Base-by-base conservation (phyloP, 2,888 invertebrate genomes). In the Sphaeridia pumilis region DNA sequence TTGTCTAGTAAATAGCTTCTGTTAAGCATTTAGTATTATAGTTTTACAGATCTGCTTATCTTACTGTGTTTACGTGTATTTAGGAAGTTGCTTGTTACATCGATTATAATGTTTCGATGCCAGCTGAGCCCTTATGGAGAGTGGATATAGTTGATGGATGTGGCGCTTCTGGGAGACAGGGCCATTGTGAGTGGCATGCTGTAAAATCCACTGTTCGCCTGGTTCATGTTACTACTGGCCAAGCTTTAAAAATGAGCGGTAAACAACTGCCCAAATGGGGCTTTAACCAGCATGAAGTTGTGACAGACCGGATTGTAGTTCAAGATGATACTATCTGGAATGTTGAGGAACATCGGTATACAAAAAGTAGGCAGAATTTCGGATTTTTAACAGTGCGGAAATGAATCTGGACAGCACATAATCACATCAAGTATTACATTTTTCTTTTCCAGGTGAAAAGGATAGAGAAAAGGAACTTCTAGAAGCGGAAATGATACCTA, bases 91-190 rank as follows among this genome's bases (percentile, higher is more conserved):
- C 90, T 5, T 94, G 94, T 72, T 95, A 94, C 71, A 87, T 95
- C 64, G 93, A 95, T 72, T 93, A 95, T 71, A 93, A 94, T 69
- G 86, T 95, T 17, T 90, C 93, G 14, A 92, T 94, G 92, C 76
- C 85, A 3, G 83, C 90, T 2, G 92, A 94, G 71, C 87, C 90
- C 70, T 70, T 88, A 7, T 95, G 94, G 94, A 78, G 78, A 58
- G 84, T 95, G 12, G 88, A 83, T 67, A 88, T 87, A 53, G 75
- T 82, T 49, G 90, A 56, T 17, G 63, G 63, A 17, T 63, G 63
- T 52, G 61, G 58, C 1, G 52, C 87, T 70, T 75, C 81, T 56
- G 82, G 82, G 58, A 75, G 77, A 65, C 80, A 80, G 25, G 83
- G 83, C 25, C 74, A 83, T 66, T 63, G 63, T 42, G 75, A 78